phyloP scores from a whole-genome alignment of 2,888 invertebrate genomes.

The Cheilosia variabilis region DNA sequence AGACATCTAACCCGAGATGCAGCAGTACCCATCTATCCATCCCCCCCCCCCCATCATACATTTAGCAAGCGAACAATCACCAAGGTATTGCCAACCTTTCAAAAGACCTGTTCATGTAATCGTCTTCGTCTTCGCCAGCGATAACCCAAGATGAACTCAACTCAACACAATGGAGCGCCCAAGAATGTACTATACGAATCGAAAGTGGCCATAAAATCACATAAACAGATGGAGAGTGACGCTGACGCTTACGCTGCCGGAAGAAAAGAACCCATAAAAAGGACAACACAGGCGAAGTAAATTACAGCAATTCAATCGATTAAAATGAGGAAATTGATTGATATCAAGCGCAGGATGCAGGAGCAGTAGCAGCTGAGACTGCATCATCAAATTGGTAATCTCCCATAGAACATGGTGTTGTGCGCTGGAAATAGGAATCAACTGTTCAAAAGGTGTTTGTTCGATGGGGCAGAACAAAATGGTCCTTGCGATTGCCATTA shows the following conservation, averaged over 20 bases:
- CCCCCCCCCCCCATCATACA: neutral
- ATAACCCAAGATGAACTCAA: conserved; percentile 17
- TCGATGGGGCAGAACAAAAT: conserved; percentile 14
- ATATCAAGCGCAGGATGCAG: conserved; percentile 38
- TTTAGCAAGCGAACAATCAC: conserved; percentile 26
- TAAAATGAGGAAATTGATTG: conserved; percentile 68
- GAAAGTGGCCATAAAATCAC: conserved; percentile 49
- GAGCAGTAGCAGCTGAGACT: neutral
- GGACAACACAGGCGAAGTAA: conserved; percentile 43
- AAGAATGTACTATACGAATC: neutral
- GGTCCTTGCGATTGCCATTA: conserved; percentile 46
- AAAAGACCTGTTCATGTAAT: conserved; percentile 25
- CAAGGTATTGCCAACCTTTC: conserved; percentile 23
- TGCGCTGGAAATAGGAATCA: neutral
- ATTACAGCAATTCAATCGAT: conserved; percentile 67
- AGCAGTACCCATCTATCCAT: neutral
- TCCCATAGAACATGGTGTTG: conserved; percentile 28
- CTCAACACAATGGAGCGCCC: conserved; percentile 25
- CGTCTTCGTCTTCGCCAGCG: conserved; percentile 15
- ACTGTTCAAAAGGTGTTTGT: conserved; percentile 30
- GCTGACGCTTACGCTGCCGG: neutral
- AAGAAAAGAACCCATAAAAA: conserved; percentile 11
- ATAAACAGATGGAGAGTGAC: conserved; percentile 35
- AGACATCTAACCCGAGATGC: conserved; percentile 1
- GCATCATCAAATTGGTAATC: conserved; percentile 47